Base-by-base conservation (phyloP, 2,797 vertebrate species). In the Ataeniobius toweri region DNA sequence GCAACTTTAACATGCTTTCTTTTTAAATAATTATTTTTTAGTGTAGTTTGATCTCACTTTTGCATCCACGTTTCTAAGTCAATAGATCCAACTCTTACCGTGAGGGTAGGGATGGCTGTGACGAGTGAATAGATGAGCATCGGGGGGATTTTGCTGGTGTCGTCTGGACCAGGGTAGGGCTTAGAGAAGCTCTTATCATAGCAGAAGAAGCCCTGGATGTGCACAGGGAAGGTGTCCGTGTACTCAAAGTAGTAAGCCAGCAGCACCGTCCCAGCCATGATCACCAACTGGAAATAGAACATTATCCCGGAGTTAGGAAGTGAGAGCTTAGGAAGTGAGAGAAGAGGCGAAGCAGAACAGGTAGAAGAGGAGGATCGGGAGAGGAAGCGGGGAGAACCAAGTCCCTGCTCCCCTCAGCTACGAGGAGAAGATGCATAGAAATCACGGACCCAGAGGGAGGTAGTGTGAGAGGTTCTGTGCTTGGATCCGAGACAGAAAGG, bases 181-280 rank as follows among this genome's bases (percentile, higher is more conserved):
- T 97, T 97, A 56, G 96, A 96, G 56, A 97, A 96, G 74, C 94
- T 90, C 69, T 95, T 96, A 90, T 97, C 97, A 6, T 96, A 97
- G 93, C 97, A 98, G 95, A 98, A 98, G 94, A 98, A 98, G 51
- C 97, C 97, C 86, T 97, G 97, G 79, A 95, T 82, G 89, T 98
- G 96, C 63, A 97, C 97, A 0, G 97, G 96, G 91, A 98, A 98
- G 28, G 97, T 97, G 93, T 98, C 97, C 0, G 97, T 97, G 94
- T 96, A 98, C 92, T 98, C 97, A 44, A 98, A 96, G 93, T 97
- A 97, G 93, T 98, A 98, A 3, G 97, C 96, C 70, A 98, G 94
- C 86, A 98, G 94, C 81, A 97, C 95, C 9, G 96, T 97, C 65
- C 96, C 95, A 20, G 96, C 96, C 96, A 98, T 96, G 89, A 98